Evolutionary conservation across 2,113 vertebrate species (phyloP), one percentile per base, ranked within the genome.

Genomic region (Tricholaema leucomelas): DNA sequence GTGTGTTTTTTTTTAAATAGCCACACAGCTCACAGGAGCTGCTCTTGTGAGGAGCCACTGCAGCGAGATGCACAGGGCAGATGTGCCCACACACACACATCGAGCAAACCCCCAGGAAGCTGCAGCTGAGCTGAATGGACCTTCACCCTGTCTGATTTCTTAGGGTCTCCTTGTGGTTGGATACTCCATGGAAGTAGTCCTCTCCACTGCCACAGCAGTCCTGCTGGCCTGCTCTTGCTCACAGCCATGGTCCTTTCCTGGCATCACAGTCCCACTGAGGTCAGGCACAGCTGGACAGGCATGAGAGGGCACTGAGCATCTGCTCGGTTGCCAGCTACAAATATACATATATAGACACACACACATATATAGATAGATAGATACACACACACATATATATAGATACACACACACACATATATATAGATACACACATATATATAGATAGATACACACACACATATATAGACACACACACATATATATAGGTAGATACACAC

Each of bases 11-110:
- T 44, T 5, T 20, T 66, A 8, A 35, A n/a, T 12, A 75, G 52
- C 48, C 16, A 12, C 42, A 8, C 12, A 67, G 55, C 59, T 71
- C n/a, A n/a, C 0, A 0, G 8, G 54, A 87, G 42, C 13, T 54
- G 14, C 15, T 72, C 55, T 44, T 36, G 15, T 9, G 7, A 78
- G 36, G 70, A 65, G 59, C 44, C 0, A 0, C 28, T 55, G 30
- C 5, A 0, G 35, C n/a, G 23, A 9, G 64, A 52, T 0, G 1
- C 50, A 17, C 35, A 24, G 30, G 10, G n/a, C 48, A 54, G 36
- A 10, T 17, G 27, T 20, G n/a, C 13, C 36, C 7, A 0, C 15
- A 21, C 18, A 21, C 18, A 31, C 0, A 0, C 48, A 52, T 35
- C 3, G 1, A 67, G 15, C 25, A 42, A 73, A 90, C 42, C 12